Evolutionary conservation across 2,797 vertebrate species (phyloP).

Genomic region (Sebastes melanostomus): DNA sequence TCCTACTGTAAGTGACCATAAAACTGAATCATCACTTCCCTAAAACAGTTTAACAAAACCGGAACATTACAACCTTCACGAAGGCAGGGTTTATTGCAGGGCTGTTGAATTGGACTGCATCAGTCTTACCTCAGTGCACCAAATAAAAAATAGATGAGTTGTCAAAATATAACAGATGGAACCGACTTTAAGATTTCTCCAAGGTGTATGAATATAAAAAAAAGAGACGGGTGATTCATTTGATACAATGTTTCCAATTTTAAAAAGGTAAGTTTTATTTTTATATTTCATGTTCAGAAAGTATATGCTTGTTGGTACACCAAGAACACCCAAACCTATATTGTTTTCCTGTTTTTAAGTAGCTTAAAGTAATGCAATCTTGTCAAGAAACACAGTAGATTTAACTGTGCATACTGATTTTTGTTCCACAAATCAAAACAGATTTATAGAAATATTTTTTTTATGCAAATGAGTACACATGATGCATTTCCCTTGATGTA

Average conservation of each 20-base stretch:
- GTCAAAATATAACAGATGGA: neutral
- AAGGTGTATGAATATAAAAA: neutral
- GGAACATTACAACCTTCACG: neutral
- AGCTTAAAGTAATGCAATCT: neutral
- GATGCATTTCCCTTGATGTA: neutral
- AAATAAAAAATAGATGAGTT: neutral
- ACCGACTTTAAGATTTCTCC: neutral
- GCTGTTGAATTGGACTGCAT: neutral
- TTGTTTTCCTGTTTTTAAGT: neutral
- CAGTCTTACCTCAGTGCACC: neutral
- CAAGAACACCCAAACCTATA: neutral
- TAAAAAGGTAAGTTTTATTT: neutral
- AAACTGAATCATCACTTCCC: neutral
- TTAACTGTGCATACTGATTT: neutral
- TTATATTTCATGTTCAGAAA: neutral
- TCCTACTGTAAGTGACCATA: neutral
- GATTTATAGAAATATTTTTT: neutral
- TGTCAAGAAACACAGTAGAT: neutral
- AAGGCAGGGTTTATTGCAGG: neutral
- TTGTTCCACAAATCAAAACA: neutral
- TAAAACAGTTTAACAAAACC: neutral
- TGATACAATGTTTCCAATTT: neutral
- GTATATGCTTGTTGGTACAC: neutral
- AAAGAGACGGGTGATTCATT: neutral
- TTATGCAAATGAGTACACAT: neutral